These are phyloP conservation scores for Aspidiotus rigidus DNA, from an alignment of 2,888 invertebrate species.

Conservation along the genomic window DNA sequence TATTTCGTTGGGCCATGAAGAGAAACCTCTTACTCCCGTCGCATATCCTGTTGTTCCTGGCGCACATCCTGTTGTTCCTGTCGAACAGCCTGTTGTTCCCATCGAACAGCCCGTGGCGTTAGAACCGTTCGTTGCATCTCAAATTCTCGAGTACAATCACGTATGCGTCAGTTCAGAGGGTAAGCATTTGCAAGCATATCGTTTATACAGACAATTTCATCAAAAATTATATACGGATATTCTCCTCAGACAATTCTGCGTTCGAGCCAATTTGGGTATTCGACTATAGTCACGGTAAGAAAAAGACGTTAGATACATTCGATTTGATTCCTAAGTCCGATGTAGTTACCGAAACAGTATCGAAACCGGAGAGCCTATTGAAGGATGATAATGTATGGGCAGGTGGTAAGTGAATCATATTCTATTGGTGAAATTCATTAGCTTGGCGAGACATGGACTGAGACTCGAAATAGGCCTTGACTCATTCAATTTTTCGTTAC, in stretches of 20 bases:
- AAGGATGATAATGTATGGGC: conserved; percentile 7
- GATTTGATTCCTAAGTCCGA: conserved; percentile 1
- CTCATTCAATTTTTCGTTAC: not conserved
- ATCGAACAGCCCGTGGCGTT: not conserved
- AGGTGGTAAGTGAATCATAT: conserved; percentile 6
- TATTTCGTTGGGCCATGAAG: too few relatives aligned
- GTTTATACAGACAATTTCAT: not conserved
- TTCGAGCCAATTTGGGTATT: conserved; percentile 38
- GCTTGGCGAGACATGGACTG: too few relatives aligned
- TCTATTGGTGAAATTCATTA: too few relatives aligned
- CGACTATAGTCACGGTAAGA: conserved; percentile 38
- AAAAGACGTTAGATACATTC: conserved; percentile 10
- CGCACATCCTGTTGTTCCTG: too few relatives aligned
- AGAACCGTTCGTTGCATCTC: not conserved
- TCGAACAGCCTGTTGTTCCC: too few relatives aligned
- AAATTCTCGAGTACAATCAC: conserved; percentile 20
- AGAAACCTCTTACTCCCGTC: too few relatives aligned
- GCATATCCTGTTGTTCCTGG: too few relatives aligned
- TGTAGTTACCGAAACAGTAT: not conserved
- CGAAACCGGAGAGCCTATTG: not conserved
- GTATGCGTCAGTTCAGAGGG: conserved; percentile 3
- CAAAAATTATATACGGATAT: too few relatives aligned
- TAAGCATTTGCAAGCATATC: not conserved
- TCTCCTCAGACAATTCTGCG: not conserved
- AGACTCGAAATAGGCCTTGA: too few relatives aligned